Conservation (phyloP, 2,888 invertebrate species). For the Tetramorium bicarinatum region DNA sequence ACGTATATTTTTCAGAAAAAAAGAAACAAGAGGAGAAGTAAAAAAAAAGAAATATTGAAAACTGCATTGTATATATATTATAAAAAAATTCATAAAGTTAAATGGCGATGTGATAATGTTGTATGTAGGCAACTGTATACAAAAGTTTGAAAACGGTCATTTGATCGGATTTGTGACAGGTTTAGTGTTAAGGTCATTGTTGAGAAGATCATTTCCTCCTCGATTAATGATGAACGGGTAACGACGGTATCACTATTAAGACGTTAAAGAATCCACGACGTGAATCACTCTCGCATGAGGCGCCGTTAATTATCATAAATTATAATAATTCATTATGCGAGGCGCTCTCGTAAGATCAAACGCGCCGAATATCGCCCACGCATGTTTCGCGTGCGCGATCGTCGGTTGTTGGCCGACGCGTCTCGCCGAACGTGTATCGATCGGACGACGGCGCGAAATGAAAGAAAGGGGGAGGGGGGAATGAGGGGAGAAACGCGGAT, state of each 20-base stretch:
- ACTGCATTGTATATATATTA: too few relatives aligned
- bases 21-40: too few relatives aligned
- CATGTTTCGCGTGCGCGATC: conserved; percentile 22
- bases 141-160: too few relatives aligned
- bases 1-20: too few relatives aligned
- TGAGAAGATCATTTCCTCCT: neutral
- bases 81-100: too few relatives aligned
- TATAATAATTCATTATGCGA: conserved; percentile 59
- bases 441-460: conserved; percentile 16
- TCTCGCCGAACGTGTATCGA: conserved; percentile 38
- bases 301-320: conserved; percentile 66
- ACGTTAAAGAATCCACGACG: conserved; percentile 15
- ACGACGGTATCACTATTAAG: neutral
- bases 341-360: conserved; percentile 55
- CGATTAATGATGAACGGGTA: neutral
- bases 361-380: conserved; percentile 45
- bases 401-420: neutral
- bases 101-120: too few relatives aligned
- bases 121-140: too few relatives aligned
- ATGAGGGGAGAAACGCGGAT: neutral
- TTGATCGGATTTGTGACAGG: too few relatives aligned
- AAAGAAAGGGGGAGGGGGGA: neutral
- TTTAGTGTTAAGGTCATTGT: too few relatives aligned
- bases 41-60: too few relatives aligned
- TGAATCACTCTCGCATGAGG: conserved; percentile 5